A percentile compares a stretch with the other conserved stretches of the same genome.
Evolutionary conservation across 1,140 invertebrate genomes (phyloP).

Genomic region (Mamestra configurata): DNA sequence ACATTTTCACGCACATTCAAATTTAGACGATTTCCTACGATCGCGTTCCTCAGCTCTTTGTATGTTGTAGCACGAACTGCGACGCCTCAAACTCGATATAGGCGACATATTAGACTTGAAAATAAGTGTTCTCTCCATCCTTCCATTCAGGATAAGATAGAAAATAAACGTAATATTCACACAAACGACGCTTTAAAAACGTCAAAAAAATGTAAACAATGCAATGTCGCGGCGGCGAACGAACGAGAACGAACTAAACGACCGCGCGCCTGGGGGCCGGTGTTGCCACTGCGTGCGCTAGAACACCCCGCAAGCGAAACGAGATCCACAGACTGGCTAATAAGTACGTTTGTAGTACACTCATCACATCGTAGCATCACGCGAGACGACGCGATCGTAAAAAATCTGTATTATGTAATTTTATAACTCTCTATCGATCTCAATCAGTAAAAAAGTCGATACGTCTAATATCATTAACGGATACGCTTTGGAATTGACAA

Average conservation of each 20-base stretch:
- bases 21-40: constrained; percentile 85
- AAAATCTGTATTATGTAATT: constrained; percentile 73
- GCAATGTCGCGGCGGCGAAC: constrained; percentile 57
- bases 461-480: background rate
- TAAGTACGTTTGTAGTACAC: constrained; percentile 52
- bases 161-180: constrained; percentile 50
- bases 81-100: constrained; percentile 84
- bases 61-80: constrained; percentile 87
- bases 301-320: constrained; percentile 72
- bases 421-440: constrained; percentile 55
- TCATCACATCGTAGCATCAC: constrained; percentile 68
- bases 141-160: constrained; percentile 79
- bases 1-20: constrained; percentile 82
- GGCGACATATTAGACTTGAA: constrained; percentile 86
- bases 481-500: background rate
- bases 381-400: constrained; percentile 62
- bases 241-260: constrained; percentile 72
- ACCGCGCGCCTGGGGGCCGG: constrained; percentile 75
- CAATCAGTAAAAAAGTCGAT: constrained; percentile 24
- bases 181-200: constrained; percentile 63
- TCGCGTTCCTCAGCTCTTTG: constrained; percentile 86
- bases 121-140: constrained; percentile 85
- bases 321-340: constrained; percentile 65
- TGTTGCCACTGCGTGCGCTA: constrained; percentile 82
- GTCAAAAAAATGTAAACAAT: constrained; percentile 87